These are phyloP conservation scores for Scaptomyza cyrtandrae DNA, from an alignment of 2,888 invertebrate species.

Conservation along the genomic window DNA sequence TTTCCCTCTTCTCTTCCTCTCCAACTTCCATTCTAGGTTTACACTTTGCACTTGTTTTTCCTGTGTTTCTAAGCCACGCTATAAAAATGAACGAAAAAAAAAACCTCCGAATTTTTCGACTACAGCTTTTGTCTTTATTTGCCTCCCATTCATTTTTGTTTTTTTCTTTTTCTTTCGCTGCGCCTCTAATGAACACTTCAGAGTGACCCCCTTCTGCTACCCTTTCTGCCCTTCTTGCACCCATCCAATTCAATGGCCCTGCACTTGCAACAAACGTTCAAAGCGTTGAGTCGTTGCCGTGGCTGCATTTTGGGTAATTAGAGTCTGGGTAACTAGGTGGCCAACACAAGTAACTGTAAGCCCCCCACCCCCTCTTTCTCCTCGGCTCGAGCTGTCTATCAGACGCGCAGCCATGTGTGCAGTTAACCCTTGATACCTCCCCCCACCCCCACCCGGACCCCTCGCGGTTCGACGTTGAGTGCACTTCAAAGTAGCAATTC, in stretches of 20 bases:
- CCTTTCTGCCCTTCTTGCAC: neutral
- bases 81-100: no score
- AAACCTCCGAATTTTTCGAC: constrained; percentile 2
- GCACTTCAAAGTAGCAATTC: constrained; percentile 82
- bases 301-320: constrained; percentile 71
- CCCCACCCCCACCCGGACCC: constrained; percentile 1
- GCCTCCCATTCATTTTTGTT: neutral
- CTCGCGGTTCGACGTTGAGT: constrained; percentile 64
- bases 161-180: constrained; percentile 11
- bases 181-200: constrained; percentile 58
- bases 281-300: constrained; percentile 50
- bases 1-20: accelerated
- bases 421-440: constrained; percentile 58
- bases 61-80: constrained; percentile 3
- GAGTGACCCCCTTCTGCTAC: neutral
- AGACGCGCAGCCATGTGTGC: constrained; percentile 77
- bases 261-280: constrained; percentile 51
- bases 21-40: neutral
- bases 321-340: constrained; percentile 73
- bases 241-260: neutral
- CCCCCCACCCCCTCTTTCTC: neutral
- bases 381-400: constrained; percentile 53
- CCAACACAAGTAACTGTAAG: constrained; percentile 38
- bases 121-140: constrained; percentile 9
- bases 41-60: constrained; percentile 14